These are phyloP conservation scores for Tor tambroides DNA, from an alignment of 2,113 vertebrate genomes.

Conservation along the genomic window DNA sequence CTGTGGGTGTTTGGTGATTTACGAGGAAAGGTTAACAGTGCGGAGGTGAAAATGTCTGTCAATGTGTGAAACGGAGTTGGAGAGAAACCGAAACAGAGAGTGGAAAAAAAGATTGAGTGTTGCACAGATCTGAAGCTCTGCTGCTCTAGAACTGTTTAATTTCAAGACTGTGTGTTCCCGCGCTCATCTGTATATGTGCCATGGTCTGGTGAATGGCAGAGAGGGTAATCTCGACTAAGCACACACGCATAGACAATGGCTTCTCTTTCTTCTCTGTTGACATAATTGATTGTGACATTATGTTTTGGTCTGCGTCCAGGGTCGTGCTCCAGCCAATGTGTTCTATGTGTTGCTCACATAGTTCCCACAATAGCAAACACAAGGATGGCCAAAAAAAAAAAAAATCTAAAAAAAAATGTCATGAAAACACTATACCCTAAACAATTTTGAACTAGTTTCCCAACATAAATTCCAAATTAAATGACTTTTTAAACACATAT, in stretches of 20 bases:
- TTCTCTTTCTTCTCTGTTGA: conserved; percentile 46
- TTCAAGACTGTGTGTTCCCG: conserved; percentile 12
- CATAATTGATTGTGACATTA: conserved; percentile 48
- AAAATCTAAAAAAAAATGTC: neutral
- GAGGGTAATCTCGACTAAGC: conserved; percentile 33
- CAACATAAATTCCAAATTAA: neutral
- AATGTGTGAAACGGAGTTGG: neutral
- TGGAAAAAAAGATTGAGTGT: neutral
- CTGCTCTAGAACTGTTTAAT: neutral
- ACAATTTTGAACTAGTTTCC: neutral
- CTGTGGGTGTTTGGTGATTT: neutral
- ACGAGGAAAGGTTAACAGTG: neutral
- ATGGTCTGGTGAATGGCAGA: conserved; percentile 49
- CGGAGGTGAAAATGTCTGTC: neutral
- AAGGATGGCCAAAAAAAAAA: neutral
- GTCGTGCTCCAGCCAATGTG: conserved; percentile 17
- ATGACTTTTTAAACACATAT: neutral
- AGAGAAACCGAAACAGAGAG: neutral
- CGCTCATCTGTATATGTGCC: conserved; percentile 15
- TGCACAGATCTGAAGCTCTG: neutral
- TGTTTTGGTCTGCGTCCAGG: conserved; percentile 46
- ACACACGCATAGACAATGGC: conserved; percentile 47
- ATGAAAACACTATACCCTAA: neutral
- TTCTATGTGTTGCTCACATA: conserved; percentile 24
- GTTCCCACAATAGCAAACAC: neutral